Evolutionary conservation across 1,140 invertebrate genomes (phyloP).

Genomic region (Heliconius melpomene): DNA sequence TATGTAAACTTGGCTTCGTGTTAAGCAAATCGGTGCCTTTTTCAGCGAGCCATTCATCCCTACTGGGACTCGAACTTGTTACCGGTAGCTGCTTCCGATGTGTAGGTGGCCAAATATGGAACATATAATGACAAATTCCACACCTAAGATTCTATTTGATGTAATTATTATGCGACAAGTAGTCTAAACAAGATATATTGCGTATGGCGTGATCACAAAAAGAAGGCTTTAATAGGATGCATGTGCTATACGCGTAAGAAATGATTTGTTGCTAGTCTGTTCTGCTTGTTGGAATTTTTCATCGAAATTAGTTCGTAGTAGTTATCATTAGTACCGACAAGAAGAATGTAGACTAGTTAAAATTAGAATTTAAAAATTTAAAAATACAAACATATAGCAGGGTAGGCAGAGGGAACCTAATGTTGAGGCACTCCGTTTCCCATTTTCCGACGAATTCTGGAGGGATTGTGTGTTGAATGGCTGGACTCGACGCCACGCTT

Average conservation of each 20-base stretch:
- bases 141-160: conserved; percentile 39
- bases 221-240: conserved; percentile 13
- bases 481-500: no score
- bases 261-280: neutral
- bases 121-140: conserved; percentile 48
- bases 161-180: conserved; percentile 43
- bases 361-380: neutral
- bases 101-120: conserved; percentile 42
- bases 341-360: neutral
- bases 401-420: no score
- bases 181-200: conserved; percentile 10
- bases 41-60: conserved; percentile 39
- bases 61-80: conserved; percentile 34
- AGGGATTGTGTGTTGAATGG: no score
- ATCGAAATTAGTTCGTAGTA: neutral
- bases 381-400: no score
- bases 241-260: neutral
- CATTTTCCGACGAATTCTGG: no score
- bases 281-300: neutral
- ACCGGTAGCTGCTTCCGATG: conserved; percentile 42
- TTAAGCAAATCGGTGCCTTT: conserved; percentile 34
- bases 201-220: neutral
- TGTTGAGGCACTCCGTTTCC: no score
- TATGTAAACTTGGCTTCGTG: conserved; percentile 26
- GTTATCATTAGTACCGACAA: neutral